A percentile compares a stretch with the other conserved stretches of the same genome.
Evolutionary conservation across 2,888 invertebrate genomes (phyloP).

Genomic region (Azorinus chamasolen): DNA sequence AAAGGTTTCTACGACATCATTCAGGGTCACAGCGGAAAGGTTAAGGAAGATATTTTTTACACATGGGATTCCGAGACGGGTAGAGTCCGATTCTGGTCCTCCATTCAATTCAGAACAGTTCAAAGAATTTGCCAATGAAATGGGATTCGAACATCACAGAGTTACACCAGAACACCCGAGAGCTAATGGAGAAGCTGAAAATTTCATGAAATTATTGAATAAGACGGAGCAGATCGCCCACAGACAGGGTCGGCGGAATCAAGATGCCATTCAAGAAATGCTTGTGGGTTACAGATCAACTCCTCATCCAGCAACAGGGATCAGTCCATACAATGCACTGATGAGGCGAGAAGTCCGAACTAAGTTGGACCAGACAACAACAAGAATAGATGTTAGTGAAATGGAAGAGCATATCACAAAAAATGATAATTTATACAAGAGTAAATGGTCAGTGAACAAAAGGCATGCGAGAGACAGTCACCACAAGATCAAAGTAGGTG

Average conservation of each 20-base stretch:
- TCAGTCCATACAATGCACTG: neutral
- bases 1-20: constrained; percentile 18
- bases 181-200: too few species aligned
- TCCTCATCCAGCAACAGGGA: constrained; percentile 2
- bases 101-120: constrained; percentile 49
- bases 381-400: neutral
- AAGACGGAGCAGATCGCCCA: constrained; percentile 18
- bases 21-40: constrained; percentile 4
- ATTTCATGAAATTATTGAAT: constrained; percentile 29
- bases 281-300: constrained; percentile 8
- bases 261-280: neutral
- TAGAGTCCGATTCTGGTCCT: constrained; percentile 45
- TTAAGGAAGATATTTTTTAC: constrained; percentile 43
- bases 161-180: too few species aligned
- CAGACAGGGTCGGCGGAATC: constrained; percentile 1
- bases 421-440: neutral
- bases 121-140: constrained; percentile 39
- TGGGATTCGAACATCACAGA: too few species aligned
- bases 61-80: constrained; percentile 28
- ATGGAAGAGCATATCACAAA: neutral
- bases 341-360: constrained; percentile 7
- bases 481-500: too few species aligned
- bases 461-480: too few species aligned
- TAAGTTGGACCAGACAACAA: neutral
- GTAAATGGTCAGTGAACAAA: too few species aligned